Evolutionary conservation across 1,140 invertebrate genomes (phyloP).

Genomic region (Heliconius himera): DNA sequence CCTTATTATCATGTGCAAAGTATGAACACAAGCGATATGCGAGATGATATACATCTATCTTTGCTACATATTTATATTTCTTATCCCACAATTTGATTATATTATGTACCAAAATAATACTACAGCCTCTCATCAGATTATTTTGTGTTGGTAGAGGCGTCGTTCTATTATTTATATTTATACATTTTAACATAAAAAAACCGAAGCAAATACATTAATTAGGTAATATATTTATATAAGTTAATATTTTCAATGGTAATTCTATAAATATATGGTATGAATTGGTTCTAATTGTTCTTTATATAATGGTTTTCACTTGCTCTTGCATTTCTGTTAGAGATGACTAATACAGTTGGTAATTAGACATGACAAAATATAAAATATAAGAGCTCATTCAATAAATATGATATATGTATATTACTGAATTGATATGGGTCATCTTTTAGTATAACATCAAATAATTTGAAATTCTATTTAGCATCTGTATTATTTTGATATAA

Average conservation of each 20-base stretch:
- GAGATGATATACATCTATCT: neutral
- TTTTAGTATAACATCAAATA: neutral
- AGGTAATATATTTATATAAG: neutral
- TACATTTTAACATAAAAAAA: neutral
- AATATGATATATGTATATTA: neutral
- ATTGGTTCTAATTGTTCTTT: neutral
- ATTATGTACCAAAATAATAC: neutral
- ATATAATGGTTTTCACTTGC: constrained; percentile 4
- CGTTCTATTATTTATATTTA: neutral
- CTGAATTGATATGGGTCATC: neutral
- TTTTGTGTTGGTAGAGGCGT: neutral
- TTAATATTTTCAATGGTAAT: neutral
- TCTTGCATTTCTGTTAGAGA: neutral
- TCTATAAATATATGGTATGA: neutral
- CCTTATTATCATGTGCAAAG: constrained; percentile 43
- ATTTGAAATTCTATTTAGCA: neutral
- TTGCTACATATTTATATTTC: neutral
- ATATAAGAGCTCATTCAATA: neutral
- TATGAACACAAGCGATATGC: constrained; percentile 20
- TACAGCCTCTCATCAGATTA: neutral
- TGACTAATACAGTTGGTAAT: neutral
- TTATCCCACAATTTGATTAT: neutral
- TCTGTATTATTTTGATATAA: neutral
- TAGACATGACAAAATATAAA: neutral
- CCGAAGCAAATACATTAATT: neutral